These are phyloP conservation scores for Phlogophora meticulosa DNA, from an alignment of 2,888 invertebrate genomes.

Conservation along the genomic window DNA sequence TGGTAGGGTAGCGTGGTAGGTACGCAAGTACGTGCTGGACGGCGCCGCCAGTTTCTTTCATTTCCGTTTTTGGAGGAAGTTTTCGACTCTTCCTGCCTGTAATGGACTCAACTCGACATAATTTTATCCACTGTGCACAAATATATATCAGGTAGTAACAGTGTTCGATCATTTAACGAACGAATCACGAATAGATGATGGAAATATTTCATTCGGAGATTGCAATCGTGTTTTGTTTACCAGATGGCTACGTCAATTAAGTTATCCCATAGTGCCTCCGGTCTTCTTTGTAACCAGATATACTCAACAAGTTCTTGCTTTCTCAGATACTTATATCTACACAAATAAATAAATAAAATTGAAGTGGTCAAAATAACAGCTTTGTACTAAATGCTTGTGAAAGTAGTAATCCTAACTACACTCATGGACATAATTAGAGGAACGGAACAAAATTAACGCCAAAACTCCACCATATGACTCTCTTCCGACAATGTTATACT, in stretches of 20 bases:
- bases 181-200: slow-evolving; percentile 37
- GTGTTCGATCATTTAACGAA: slow-evolving; percentile 56
- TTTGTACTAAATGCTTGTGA: too few species aligned
- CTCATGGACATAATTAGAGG: too few species aligned
- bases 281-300: slow-evolving; percentile 32
- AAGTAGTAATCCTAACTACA: too few species aligned
- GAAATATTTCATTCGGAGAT: slow-evolving; percentile 50
- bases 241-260: slow-evolving; percentile 34
- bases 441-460: too few species aligned
- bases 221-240: slow-evolving; percentile 24
- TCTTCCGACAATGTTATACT: too few species aligned
- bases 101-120: slow-evolving; percentile 76
- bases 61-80: slow-evolving; percentile 79
- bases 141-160: slow-evolving; percentile 58
- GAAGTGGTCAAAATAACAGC: too few species aligned
- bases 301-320: background rate
- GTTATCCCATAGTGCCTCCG: slow-evolving; percentile 7
- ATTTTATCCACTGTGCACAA: slow-evolving; percentile 67
- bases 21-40: slow-evolving; percentile 69
- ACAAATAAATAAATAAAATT: too few species aligned
- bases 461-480: too few species aligned
- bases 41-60: slow-evolving; percentile 79
- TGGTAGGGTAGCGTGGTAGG: slow-evolving; percentile 31
- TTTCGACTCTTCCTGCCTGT: slow-evolving; percentile 80
- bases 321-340: background rate